Evolutionary conservation across 2,797 vertebrate genomes (phyloP).

Genomic region (Vireo griseus): DNA sequence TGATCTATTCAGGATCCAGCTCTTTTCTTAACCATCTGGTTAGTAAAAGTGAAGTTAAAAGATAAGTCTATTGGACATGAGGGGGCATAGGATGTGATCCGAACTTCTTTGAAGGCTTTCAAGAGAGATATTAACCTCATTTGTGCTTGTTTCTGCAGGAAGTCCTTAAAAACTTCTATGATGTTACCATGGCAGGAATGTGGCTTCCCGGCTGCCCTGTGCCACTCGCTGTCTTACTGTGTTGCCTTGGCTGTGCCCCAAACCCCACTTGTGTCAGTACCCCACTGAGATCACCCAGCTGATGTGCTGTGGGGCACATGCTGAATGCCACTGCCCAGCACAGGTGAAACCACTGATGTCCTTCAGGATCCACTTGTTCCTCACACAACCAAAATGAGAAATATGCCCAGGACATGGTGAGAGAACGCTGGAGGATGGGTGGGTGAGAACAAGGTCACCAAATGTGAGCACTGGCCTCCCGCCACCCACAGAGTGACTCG

Average conservation of each 20-base stretch:
- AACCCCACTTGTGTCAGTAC: not conserved
- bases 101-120: not conserved
- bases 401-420: rapidly evolving
- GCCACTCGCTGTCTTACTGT: not conserved
- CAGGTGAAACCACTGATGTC: not conserved
- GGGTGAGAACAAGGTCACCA: not conserved
- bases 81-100: not conserved
- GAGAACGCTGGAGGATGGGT: rapidly evolving
- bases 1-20: not conserved
- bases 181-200: not conserved
- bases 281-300: not conserved
- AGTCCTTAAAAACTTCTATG: not conserved
- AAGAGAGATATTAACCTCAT: not conserved
- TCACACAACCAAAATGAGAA: not conserved
- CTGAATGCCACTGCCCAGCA: not conserved
- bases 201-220: rapidly evolving
- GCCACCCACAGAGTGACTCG: not conserved
- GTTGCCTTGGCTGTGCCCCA: not conserved
- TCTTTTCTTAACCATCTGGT: not conserved
- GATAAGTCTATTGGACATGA: not conserved
- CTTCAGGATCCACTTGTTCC: rapidly evolving
- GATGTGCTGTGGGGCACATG: rapidly evolving
- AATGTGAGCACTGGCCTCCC: rapidly evolving
- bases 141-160: not conserved
- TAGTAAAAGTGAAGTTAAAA: not conserved